Conservation (phyloP, 1,140 invertebrate genomes). For the Nasonia longicornis region DNA sequence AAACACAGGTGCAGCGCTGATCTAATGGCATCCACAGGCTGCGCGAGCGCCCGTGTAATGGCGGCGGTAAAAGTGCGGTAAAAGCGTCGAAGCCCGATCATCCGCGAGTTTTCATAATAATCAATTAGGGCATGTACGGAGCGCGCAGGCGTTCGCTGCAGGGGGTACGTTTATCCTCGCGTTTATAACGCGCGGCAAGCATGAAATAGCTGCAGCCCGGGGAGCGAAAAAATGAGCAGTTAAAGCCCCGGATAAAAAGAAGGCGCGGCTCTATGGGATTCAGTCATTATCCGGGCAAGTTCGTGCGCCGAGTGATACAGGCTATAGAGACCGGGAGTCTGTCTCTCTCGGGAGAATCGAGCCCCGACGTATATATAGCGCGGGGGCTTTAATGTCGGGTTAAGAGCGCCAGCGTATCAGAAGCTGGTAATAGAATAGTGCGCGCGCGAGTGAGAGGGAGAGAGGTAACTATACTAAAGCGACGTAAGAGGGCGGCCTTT, state of each 20-base stretch:
- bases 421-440: conserved; percentile 31
- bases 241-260: background rate
- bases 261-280: background rate
- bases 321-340: background rate
- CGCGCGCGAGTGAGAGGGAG: background rate
- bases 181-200: background rate
- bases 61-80: background rate
- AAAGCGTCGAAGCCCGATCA: background rate
- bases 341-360: no score
- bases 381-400: conserved; percentile 8
- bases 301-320: background rate
- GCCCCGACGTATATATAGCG: no score
- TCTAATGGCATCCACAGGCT: background rate
- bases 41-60: no score
- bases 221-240: background rate
- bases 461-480: conserved; percentile 23
- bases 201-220: background rate
- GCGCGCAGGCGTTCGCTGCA: background rate
- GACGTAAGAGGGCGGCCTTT: conserved; percentile 8
- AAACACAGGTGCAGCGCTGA: background rate
- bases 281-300: conserved; percentile 1
- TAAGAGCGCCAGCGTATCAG: background rate
- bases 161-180: no score
- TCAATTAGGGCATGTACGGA: background rate
- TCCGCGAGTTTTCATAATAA: background rate